Evolutionary conservation across 2,113 vertebrate genomes (phyloP).

Genomic region (Fregata magnificens): DNA sequence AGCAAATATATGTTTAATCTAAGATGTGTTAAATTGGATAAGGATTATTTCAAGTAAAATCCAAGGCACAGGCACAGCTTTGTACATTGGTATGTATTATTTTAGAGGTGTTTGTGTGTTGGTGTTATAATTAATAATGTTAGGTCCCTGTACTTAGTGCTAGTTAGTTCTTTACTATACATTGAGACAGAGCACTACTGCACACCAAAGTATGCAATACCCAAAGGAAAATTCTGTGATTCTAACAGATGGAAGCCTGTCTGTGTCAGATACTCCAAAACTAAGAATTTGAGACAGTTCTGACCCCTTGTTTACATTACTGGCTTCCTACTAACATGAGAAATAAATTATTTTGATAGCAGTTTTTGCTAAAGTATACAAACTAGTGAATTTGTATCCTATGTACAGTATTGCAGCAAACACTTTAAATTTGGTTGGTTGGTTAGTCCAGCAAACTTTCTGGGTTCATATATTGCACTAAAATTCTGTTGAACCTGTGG

Average conservation of each 20-base stretch:
- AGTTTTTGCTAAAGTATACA: conserved; percentile 67
- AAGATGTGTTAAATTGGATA: conserved; percentile 47
- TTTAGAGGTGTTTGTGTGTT: conserved; percentile 73
- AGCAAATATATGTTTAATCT: conserved; percentile 33
- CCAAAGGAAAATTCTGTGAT: conserved; percentile 75
- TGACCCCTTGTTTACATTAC: conserved; percentile 79
- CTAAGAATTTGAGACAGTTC: conserved; percentile 69
- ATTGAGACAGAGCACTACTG: conserved; percentile 79
- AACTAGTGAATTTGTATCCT: conserved; percentile 71
- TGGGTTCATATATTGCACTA: conserved; percentile 97
- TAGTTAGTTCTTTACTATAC: conserved; percentile 72
- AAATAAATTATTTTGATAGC: conserved; percentile 61
- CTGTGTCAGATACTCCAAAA: conserved; percentile 68
- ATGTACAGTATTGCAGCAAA: conserved; percentile 80
- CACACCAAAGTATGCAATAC: conserved; percentile 82
- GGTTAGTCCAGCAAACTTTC: conserved; percentile 86
- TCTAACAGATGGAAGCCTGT: conserved; percentile 70
- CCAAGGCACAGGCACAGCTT: conserved; percentile 69
- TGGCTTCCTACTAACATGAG: conserved; percentile 71
- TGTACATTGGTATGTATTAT: conserved; percentile 69
- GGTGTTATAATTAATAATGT: conserved; percentile 64
- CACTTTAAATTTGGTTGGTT: conserved; percentile 78
- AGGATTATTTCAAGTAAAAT: conserved; percentile 59
- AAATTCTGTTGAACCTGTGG: conserved; percentile 93
- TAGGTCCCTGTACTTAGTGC: conserved; percentile 67